phyloP scores from a whole-genome alignment of 2,113 vertebrate species.

The Xyrauchen texanus region DNA sequence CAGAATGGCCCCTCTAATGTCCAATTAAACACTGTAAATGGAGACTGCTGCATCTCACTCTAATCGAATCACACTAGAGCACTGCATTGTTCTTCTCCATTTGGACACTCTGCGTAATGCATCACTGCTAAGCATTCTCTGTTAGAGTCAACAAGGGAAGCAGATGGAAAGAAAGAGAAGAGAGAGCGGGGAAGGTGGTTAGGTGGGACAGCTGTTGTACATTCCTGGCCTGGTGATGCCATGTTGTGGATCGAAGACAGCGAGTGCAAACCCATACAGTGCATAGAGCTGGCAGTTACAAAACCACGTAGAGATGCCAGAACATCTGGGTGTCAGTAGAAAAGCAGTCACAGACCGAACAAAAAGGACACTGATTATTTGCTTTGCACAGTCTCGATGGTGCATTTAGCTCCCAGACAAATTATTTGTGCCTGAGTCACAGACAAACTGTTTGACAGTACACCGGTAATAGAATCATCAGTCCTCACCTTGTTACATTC shows the following conservation, averaged over 20 bases:
- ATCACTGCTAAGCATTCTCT: slow-evolving; percentile 28
- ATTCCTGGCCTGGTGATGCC: slow-evolving; percentile 71
- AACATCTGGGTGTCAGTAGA: slow-evolving; percentile 65
- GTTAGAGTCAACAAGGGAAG: background rate
- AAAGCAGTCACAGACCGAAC: slow-evolving; percentile 28
- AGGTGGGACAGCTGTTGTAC: slow-evolving; percentile 71
- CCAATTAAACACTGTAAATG: slow-evolving; percentile 59
- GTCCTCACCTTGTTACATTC: background rate
- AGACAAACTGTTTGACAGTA: background rate
- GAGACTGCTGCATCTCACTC: slow-evolving; percentile 42
- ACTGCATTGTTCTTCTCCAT: slow-evolving; percentile 53
- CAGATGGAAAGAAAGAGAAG: slow-evolving; percentile 35
- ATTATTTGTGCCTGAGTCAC: background rate
- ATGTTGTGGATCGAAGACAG: slow-evolving; percentile 65
- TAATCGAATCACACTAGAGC: slow-evolving; percentile 54
- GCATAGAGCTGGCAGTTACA: slow-evolving; percentile 60
- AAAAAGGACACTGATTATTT: background rate
- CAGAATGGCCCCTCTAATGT: slow-evolving; percentile 53
- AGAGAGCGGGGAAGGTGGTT: slow-evolving; percentile 54
- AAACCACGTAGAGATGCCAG: slow-evolving; percentile 65
- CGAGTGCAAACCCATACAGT: slow-evolving; percentile 62
- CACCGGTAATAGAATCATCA: background rate
- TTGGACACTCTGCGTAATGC: slow-evolving; percentile 53
- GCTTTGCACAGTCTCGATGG: background rate
- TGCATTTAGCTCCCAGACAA: background rate